A percentile compares a stretch with the other conserved stretches of the same genome.
Evolutionary conservation across 2,888 invertebrate species (phyloP).

Genomic region (Cheilosia urbana): DNA sequence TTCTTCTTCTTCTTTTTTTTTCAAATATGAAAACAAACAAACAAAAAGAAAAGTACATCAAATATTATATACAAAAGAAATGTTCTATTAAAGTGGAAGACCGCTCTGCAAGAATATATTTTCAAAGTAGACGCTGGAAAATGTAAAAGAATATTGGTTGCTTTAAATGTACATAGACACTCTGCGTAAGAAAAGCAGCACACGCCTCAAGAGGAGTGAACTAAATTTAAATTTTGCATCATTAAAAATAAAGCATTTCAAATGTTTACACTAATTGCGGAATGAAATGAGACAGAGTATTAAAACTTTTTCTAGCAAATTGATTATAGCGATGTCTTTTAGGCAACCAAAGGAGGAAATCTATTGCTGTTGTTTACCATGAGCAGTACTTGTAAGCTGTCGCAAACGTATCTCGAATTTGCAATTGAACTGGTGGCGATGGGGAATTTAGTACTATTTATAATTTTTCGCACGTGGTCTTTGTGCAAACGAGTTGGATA

Average conservation of each 20-base stretch:
- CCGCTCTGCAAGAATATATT: conserved; percentile 46
- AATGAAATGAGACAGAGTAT: conserved; percentile 5
- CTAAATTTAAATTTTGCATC: conserved; percentile 50
- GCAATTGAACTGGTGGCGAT: too few species aligned
- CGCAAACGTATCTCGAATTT: too few species aligned
- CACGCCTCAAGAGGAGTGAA: conserved; percentile 17
- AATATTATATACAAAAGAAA: conserved; percentile 60
- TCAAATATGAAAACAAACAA: conserved; percentile 16
- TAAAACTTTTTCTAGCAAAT: not conserved
- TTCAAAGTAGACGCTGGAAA: conserved; percentile 36
- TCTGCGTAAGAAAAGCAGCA: conserved; percentile 6
- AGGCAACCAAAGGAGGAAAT: not conserved
- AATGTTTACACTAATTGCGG: conserved; percentile 31
- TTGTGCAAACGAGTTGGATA: too few species aligned
- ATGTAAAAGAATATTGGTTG: conserved; percentile 17
- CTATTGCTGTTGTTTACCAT: too few species aligned
- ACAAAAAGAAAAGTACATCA: conserved; percentile 23
- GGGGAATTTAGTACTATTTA: too few species aligned
- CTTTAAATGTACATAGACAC: conserved; percentile 7
- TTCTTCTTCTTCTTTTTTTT: conserved; percentile 23
- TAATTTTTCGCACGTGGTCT: too few species aligned
- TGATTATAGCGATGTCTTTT: not conserved
- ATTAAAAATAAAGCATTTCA: conserved; percentile 25
- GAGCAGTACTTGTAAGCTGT: too few species aligned
- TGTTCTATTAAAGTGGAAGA: conserved; percentile 32